Base-by-base conservation (phyloP, 2,797 vertebrate species). In the Melanotaenia maccullochi region DNA sequence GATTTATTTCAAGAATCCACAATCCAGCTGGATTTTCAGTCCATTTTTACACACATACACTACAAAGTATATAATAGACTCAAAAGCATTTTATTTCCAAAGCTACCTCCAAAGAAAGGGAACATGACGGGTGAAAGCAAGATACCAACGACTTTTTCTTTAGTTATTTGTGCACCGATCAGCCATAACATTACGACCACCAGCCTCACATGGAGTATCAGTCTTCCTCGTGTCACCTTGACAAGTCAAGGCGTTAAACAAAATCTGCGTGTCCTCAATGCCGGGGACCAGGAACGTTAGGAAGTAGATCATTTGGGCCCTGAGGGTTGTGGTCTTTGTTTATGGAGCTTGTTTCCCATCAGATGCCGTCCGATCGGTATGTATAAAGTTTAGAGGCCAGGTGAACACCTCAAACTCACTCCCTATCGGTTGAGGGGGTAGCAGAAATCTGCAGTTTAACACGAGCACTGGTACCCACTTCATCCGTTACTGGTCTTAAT, bases 1-100 rank as follows among this genome's bases (percentile, higher is more conserved):
- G 22, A 69, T 81, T 89, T 87, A 85, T 83, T 83, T 73, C 4
- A 79, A 54, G 13, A 79, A 76, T 71, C 76, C 71, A 73, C 63
- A 75, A 68, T 64, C 35, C 51, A 73, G 44, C 65, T 68, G 55
- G 35, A 68, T 49, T 73, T 72, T 49, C 13, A 33, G 55, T 61
- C 76, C 22, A 55, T 67, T 62, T 83, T 69, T 80, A 80, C 62
- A 86, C 56, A 88, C 64, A 84, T 20, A 25, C 87, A 73, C 65
- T 85, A 64, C 76, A 71, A 81, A 77, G 69, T 55, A 80, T 71
- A 73, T 68, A 55, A 76, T 49, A 70, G 68, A 78, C 79, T 78
- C 6, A 82, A 88, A 80, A 73, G 57, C 55, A 81, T 77, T 88
- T 85, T 83, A 90, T 90, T 92, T 84, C 68, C 71, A 75, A 85